Base-by-base conservation (phyloP, 2,113 vertebrate species). In the Pithys albifrons region DNA sequence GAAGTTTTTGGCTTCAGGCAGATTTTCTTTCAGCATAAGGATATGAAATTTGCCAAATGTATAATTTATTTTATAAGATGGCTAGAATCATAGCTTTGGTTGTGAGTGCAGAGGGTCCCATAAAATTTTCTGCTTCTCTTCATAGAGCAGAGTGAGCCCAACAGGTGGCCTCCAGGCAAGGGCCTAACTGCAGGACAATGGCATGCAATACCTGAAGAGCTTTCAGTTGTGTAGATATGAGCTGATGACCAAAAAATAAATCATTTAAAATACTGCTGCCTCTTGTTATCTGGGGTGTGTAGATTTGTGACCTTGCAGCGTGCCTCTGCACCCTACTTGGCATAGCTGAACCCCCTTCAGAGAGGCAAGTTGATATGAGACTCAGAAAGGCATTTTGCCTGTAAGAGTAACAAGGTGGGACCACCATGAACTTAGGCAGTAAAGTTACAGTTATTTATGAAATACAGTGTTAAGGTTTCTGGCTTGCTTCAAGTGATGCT, bases 401-500 rank as follows among this genome's bases (percentile, higher is more conserved):
- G 0, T 43, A 31, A 4, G 9, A 14, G 24, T 51, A 74, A 43
- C 0, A 9, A 70, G 52, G 41, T 45, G 74, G 73, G 92, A 84
- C 89, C 93, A 93, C 89, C 83, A 25, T 52, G 86, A 86, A 59
- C 71, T 88, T 78, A 48, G 55, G 61, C 82, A 81, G 55, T 74
- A 57, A 89, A 89, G 39, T 79, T 93, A 75, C 41, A 74, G 39
- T 57, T 83, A 91, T 71, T 92, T 94, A 82, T 88, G 85, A 93
- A 93, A 58, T 76, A 69, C 48, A 45, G 51, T 24, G 48, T 90
- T 86, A 79, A 78, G 69, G 85, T 81, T 95, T 95, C 89, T 95
- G 91, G 82, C 84, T 94, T 96, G 48, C 79, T 93, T 94, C 91
- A 96, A 48, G 41, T 91, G 52, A 81, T 85, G 54, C 48, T 93